Conservation (phyloP, 2,888 invertebrate genomes). For the Allacma fusca region DNA sequence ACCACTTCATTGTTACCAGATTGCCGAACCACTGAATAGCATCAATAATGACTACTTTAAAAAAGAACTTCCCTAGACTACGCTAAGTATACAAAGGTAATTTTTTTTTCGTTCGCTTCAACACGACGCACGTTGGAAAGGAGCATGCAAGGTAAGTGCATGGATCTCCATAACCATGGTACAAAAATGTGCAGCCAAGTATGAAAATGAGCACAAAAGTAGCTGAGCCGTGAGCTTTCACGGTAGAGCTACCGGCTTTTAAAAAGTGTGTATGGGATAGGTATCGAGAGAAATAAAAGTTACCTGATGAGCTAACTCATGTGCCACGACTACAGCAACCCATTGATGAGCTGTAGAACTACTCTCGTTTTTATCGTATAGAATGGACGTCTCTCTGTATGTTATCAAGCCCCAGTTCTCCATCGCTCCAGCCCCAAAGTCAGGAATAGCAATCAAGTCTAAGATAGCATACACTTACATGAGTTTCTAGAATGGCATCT, state of each 20-base stretch:
- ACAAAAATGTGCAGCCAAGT: neutral
- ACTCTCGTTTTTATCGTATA: constrained; percentile 73
- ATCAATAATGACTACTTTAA: constrained; percentile 14
- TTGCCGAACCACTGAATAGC: constrained; percentile 80
- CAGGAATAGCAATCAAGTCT: constrained; percentile 78
- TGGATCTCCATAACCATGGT: no score
- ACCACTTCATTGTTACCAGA: constrained; percentile 92
- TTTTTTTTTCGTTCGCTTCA: neutral
- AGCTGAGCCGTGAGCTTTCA: constrained; percentile 1
- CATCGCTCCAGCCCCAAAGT: constrained; percentile 73
- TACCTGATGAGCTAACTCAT: constrained; percentile 80
- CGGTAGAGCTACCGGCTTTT: neutral
- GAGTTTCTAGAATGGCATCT: constrained; percentile 25
- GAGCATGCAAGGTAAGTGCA: no score
- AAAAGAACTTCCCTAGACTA: constrained; percentile 14
- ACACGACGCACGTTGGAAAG: neutral
- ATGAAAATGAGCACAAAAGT: neutral
- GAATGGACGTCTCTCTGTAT: constrained; percentile 74
- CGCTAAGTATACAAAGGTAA: neutral
- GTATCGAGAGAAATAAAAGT: neutral
- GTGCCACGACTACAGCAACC: constrained; percentile 73
- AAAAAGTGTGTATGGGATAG: neutral
- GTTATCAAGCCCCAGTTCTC: constrained; percentile 74
- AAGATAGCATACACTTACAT: constrained; percentile 9
- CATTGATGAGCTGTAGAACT: constrained; percentile 74